Conservation (phyloP, 2,797 vertebrate species). For the Triplophysa yarkandensis region DNA sequence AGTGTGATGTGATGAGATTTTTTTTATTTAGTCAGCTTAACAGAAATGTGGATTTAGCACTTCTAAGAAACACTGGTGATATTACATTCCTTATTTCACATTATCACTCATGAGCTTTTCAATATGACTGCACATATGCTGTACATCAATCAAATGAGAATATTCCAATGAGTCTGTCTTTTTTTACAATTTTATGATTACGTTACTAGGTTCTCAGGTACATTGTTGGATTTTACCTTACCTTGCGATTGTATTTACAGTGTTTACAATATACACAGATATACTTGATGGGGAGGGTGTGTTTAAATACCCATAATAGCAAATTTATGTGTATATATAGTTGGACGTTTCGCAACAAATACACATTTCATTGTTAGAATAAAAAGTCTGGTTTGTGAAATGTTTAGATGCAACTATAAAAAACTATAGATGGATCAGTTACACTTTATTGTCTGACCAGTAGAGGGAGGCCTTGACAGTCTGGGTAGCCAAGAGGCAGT, state of each 20-base stretch:
- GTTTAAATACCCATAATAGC: too few relatives aligned
- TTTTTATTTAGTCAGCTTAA: constrained; percentile 18
- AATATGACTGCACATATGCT: constrained; percentile 15
- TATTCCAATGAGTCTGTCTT: too few relatives aligned
- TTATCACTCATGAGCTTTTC: constrained; percentile 21
- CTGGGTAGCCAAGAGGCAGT: background rate
- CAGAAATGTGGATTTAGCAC: constrained; percentile 24
- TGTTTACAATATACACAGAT: too few relatives aligned
- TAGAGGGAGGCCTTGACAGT: constrained; percentile 66
- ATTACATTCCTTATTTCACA: constrained; percentile 12
- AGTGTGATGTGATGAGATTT: constrained; percentile 31
- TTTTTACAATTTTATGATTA: background rate
- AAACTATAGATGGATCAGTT: constrained; percentile 64
- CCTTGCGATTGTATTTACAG: background rate
- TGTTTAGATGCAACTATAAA: constrained; percentile 68
- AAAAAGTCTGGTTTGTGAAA: constrained; percentile 66
- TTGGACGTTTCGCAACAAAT: background rate
- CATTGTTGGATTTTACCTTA: background rate
- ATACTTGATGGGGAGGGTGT: background rate
- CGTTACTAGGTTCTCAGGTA: background rate
- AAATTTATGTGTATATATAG: too few relatives aligned
- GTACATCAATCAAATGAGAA: constrained; percentile 52
- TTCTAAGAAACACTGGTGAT: constrained; percentile 13
- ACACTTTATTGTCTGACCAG: constrained; percentile 64
- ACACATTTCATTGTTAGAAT: constrained; percentile 32